Percentiles rank a stretch among this genome's conserved stretches.
Evolutionary conservation across 2,797 vertebrate genomes (phyloP).

Genomic region (Sebastes dallii): DNA sequence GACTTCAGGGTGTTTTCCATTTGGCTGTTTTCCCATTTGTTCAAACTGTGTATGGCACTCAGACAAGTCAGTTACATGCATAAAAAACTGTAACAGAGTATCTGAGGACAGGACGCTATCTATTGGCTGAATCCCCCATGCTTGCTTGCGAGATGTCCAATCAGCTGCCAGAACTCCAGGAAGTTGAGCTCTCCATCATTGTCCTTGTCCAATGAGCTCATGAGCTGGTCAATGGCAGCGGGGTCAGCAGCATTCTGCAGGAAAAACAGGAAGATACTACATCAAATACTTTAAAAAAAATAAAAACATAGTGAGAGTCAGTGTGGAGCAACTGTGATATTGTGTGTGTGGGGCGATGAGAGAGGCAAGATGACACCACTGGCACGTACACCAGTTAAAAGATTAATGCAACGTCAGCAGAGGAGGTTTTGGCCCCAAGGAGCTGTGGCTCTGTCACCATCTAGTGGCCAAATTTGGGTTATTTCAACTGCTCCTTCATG

Average conservation of each 20-base stretch:
- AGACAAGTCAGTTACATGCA: constrained; percentile 15
- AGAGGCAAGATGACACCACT: constrained; percentile 20
- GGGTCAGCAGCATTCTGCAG: constrained; percentile 70
- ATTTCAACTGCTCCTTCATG: neutral
- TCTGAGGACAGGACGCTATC: constrained; percentile 25
- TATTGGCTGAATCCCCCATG: constrained; percentile 73
- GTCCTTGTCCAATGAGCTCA: constrained; percentile 78
- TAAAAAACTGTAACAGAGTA: neutral
- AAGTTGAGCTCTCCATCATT: constrained; percentile 80
- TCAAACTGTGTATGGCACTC: neutral
- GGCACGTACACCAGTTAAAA: constrained; percentile 1
- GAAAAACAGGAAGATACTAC: constrained; percentile 46
- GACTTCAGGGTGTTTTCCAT: constrained; percentile 43
- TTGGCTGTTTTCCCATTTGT: constrained; percentile 28
- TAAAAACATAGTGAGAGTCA: neutral
- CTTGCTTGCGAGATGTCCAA: constrained; percentile 75
- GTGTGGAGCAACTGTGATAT: neutral
- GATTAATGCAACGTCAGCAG: constrained; percentile 43
- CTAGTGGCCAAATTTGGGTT: constrained; percentile 36
- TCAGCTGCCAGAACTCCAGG: constrained; percentile 81
- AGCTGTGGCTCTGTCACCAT: constrained; percentile 52
- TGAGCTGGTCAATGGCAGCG: constrained; percentile 61
- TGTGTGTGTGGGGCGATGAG: neutral
- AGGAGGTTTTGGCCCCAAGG: constrained; percentile 33
- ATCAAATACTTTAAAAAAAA: neutral